Conservation (phyloP, 64 coral and sea anemone species). For the Actinia tenebrosa region DNA sequence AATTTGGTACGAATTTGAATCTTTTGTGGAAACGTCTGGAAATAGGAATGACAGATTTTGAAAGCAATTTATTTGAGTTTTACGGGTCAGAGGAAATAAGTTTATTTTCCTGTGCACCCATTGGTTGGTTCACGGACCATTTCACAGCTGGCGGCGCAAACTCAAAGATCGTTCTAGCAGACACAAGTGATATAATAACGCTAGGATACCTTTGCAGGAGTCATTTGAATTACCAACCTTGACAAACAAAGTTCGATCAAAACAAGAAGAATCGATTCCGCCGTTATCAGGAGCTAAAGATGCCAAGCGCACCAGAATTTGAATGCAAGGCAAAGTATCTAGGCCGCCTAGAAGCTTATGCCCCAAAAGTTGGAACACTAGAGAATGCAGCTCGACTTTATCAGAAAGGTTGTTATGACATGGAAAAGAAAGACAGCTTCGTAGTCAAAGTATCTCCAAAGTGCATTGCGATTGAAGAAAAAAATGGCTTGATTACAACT, state of each 20-base stretch:
- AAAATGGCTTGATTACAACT: neutral
- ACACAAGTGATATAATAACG: neutral
- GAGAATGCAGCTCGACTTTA: constrained; percentile 48
- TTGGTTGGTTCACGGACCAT: neutral
- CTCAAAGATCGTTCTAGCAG: neutral
- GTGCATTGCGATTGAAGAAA: constrained; percentile 17
- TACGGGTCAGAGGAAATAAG: neutral
- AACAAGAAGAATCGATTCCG: neutral
- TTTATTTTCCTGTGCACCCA: neutral
- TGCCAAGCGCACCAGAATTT: neutral
- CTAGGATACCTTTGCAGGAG: neutral
- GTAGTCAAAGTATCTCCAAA: constrained; percentile 15
- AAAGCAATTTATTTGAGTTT: neutral
- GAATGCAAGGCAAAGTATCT: constrained; percentile 39
- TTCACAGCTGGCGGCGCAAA: neutral
- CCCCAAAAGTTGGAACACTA: constrained; percentile 40
- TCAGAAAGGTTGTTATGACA: constrained; percentile 45
- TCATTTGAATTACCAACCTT: neutral
- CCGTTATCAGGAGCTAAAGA: neutral
- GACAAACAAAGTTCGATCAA: neutral
- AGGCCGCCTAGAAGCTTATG: constrained; percentile 23
- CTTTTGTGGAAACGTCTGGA: neutral
- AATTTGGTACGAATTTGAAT: neutral
- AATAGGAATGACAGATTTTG: neutral
- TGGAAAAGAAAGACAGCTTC: neutral